phyloP scores from a whole-genome alignment of 1,140 invertebrate genomes.

The Drosophila varians region DNA sequence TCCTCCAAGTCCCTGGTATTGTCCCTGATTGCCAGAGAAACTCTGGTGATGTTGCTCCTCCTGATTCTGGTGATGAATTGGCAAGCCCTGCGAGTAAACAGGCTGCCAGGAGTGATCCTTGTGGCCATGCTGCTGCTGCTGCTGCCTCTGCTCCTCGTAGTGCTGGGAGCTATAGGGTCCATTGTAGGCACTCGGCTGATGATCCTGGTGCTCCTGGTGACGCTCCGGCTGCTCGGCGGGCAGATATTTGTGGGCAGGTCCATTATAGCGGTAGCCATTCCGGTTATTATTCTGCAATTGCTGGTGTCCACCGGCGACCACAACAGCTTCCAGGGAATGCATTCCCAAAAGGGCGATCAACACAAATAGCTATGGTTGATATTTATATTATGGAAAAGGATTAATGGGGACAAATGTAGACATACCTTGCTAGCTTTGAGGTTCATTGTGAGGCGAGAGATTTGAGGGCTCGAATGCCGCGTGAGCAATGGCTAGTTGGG shows the following conservation, averaged over 20 bases:
- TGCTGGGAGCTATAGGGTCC: constrained; percentile 48
- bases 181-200: constrained; percentile 20
- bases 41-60: not conserved
- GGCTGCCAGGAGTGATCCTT: constrained; percentile 7
- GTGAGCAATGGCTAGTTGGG: constrained; percentile 31
- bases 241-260: constrained; percentile 65
- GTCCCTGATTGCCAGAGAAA: too few relatives aligned
- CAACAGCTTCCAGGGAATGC: constrained; percentile 26
- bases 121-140: not conserved
- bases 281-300: constrained; percentile 26
- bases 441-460: constrained; percentile 10
- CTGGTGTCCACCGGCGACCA: constrained; percentile 26
- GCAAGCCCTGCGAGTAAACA: not conserved
- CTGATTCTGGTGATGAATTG: not conserved
- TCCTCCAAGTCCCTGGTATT: not conserved
- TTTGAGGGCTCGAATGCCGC: constrained; percentile 13
- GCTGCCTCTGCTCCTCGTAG: constrained; percentile 22
- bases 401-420: not conserved
- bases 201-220: not conserved
- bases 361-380: not conserved
- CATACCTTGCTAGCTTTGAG: constrained; percentile 8
- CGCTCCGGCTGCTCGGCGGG: constrained; percentile 37
- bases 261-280: constrained; percentile 66
- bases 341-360: constrained; percentile 10
- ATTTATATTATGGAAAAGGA: not conserved